Evolutionary conservation across 1,140 invertebrate genomes (phyloP), one percentile per base, ranked within the genome.

Genomic region (Pinna nobilis): DNA sequence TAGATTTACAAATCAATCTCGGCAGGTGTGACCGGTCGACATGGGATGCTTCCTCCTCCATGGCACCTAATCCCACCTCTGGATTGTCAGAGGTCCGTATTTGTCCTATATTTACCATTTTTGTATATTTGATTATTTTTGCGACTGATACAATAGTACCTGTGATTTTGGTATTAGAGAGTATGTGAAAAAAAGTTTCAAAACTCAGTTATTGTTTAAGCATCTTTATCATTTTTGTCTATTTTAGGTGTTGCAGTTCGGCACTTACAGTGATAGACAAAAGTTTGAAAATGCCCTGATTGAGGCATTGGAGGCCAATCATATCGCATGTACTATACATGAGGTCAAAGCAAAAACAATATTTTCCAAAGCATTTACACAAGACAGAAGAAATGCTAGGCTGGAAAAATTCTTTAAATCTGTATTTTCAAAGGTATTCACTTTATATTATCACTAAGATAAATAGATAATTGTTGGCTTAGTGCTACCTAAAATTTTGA

Each of bases 331-430:
- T 30, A 65, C 37, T 7, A 65, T 75, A 1, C 91, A 92, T 2
- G 92, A 94, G 80, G 88, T 84, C 4, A 85, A 74, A 50, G 70
- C 95, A 59, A 97, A 98, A 78, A 92, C 96, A 51, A 95, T 99
- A 91, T 88, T 98, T 55, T 93, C 94, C 23, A 95, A 96, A 82
- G 98, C 98, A 11, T 97, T 99, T 89, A 99, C 98, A 0, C 95
- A 97, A 83, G 96, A 98, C 84, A 92, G 98, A 53, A 89, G 98
- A 32, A 97, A 99, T 82, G 94, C 95, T 78, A 94, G 97, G 79
- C 87, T 99, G 32, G 98, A 99, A 84, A 96, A 98, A 89, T 99
- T 99, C 91, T 99, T 99, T 90, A 92, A 98, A 78, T 97, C 98
- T 89, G 97, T 98, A 0, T 99, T 99, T 82, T 96, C 97, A 1